Base-by-base conservation (phyloP, 1,140 invertebrate species). In the Wiebesia pumilae region DNA sequence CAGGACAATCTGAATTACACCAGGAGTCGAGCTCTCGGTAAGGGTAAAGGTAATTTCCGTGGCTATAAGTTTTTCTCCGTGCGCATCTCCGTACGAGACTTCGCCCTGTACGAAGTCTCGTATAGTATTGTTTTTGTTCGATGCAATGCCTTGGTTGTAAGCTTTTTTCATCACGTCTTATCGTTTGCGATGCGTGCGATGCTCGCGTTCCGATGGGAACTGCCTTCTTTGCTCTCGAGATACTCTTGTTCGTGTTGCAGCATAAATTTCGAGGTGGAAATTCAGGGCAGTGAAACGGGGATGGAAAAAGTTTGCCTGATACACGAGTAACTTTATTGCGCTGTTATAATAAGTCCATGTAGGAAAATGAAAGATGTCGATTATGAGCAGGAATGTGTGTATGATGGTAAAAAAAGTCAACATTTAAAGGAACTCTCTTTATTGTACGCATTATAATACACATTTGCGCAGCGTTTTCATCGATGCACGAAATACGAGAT, bases 361-460 rank as follows among this genome's bases (percentile, higher is more conserved):
- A n/a, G 43, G 43, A 47, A 7, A 47, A 47, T 47, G 54, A 47
- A 47, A 47, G 14, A 16, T 6, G 27, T 62, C 27, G 24, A 62
- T 62, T 10, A 3, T 27, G 3, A 27, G 27, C 3, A 4, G 58
- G 27, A 62, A 43, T 27, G 38, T 40, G 21, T 43, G 47, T 33
- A n/a, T 19, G 6, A 30, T 65, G 47, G 67, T 84, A 47, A 75
- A 84, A 21, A 51, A 54, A 69, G 24, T 14, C 86, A 87, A 81
- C 87, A 87, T 89, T 89, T 91, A 90, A 92, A 93, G 92, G 92
- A 93, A 93, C 92, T 93, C 89, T 92, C 90, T 93, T 93, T 93
- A 93, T 93, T 93, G 91, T 93, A 92, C 91, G 90, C 90, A 93
- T 92, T 91, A 90, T 92, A 90, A 89, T 90, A 91, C 89, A 90